phyloP scores from a whole-genome alignment of 1,140 invertebrate species.

The Calephelis nemesis region DNA sequence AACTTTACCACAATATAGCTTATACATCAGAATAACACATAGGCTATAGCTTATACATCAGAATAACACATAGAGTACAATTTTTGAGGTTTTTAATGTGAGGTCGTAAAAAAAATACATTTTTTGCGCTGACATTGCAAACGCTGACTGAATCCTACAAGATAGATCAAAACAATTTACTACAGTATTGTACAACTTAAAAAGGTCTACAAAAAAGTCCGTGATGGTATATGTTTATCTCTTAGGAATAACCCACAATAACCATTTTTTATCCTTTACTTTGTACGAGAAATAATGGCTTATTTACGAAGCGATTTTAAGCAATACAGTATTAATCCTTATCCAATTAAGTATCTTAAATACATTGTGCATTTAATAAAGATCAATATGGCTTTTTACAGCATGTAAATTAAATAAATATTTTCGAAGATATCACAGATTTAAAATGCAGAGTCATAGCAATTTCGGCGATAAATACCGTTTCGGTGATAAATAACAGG shows the following conservation, averaged over 20 bases:
- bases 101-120: slow-evolving; percentile 22
- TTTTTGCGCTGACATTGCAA: slow-evolving; percentile 28
- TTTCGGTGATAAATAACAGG: too few species aligned
- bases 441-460: slow-evolving; percentile 31
- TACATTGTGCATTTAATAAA: background rate
- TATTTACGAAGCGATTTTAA: too few species aligned
- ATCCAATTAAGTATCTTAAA: too few species aligned
- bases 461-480: slow-evolving; percentile 37
- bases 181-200: too few species aligned
- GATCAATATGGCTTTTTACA: slow-evolving; percentile 30
- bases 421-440: slow-evolving; percentile 26
- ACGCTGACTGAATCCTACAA: slow-evolving; percentile 13
- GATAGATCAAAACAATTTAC: too few species aligned
- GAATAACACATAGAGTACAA: slow-evolving; percentile 22
- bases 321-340: too few species aligned
- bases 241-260: too few species aligned
- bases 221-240: too few species aligned
- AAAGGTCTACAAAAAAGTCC: too few species aligned
- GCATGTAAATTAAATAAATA: background rate
- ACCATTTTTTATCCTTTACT: too few species aligned
- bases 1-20: background rate
- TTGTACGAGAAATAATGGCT: too few species aligned
- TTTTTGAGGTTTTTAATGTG: slow-evolving; percentile 25
- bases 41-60: slow-evolving; percentile 5
- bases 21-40: slow-evolving; percentile 19